These are phyloP conservation scores for Micromys minutus DNA, from an alignment of 2,113 vertebrate species.

Conservation along the genomic window DNA sequence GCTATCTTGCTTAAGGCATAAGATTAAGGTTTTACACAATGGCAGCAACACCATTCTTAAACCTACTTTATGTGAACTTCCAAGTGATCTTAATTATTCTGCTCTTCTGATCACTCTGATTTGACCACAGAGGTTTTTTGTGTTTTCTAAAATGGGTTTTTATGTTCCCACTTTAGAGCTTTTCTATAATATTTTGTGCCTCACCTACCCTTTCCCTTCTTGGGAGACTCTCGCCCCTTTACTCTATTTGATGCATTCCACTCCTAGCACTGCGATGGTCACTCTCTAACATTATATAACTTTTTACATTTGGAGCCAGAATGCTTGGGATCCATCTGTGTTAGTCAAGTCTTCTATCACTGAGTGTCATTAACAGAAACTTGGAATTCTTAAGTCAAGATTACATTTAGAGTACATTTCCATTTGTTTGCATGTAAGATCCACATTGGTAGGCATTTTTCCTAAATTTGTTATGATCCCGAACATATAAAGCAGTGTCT, in stretches of 20 bases:
- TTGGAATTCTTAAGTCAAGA: neutral
- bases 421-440: neutral
- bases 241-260: neutral
- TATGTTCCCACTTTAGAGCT: rapidly evolving
- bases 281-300: neutral
- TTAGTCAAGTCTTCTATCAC: neutral
- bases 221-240: neutral
- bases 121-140: neutral
- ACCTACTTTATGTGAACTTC: neutral
- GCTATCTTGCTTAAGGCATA: neutral
- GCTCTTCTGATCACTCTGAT: neutral
- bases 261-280: neutral
- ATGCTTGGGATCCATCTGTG: neutral
- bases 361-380: too few species aligned
- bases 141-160: neutral
- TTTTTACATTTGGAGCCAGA: neutral
- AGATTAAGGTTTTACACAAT: neutral
- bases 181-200: neutral
- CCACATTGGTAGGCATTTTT: neutral
- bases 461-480: neutral
- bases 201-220: neutral
- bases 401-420: neutral
- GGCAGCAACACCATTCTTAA: neutral
- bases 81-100: neutral
- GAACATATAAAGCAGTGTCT: neutral